Evolutionary conservation across 2,797 vertebrate species (phyloP).

Genomic region (Pseudopleuronectes americanus): DNA sequence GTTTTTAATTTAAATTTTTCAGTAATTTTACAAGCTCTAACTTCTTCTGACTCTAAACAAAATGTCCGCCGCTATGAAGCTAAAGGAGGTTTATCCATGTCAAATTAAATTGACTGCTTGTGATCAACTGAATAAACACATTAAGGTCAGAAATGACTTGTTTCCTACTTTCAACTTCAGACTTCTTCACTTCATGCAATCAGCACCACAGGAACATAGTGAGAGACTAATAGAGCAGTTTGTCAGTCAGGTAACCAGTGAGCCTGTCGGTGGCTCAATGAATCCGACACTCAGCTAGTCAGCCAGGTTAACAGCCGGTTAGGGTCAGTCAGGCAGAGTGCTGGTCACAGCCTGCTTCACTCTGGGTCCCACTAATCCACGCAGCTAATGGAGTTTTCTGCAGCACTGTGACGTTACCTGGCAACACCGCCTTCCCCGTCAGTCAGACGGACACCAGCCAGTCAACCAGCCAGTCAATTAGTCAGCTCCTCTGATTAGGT

Average conservation of each 20-base stretch:
- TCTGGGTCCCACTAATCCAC: conserved; percentile 68
- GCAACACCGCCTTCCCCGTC: conserved; percentile 39
- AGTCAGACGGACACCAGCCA: conserved; percentile 35
- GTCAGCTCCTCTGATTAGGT: conserved; percentile 53
- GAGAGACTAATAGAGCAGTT: neutral
- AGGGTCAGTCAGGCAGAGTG: conserved; percentile 31
- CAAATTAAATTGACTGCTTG: too few relatives aligned
- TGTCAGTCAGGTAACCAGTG: conserved; percentile 13
- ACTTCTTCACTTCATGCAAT: conserved; percentile 7
- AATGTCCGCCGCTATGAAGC: too few relatives aligned
- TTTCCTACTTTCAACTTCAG: neutral
- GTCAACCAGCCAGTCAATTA: conserved; percentile 55
- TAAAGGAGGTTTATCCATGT: too few relatives aligned
- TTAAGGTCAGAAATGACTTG: neutral
- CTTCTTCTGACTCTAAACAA: too few relatives aligned
- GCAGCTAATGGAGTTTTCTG: conserved; percentile 71
- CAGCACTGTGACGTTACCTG: conserved; percentile 60
- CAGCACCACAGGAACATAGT: conserved; percentile 3
- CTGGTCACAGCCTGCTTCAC: conserved; percentile 42
- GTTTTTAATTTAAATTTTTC: too few relatives aligned
- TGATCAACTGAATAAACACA: neutral
- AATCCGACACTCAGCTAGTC: conserved; percentile 34
- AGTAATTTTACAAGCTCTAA: too few relatives aligned
- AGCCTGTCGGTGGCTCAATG: conserved; percentile 11
- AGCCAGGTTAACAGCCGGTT: conserved; percentile 46